Evolutionary conservation across 2,797 vertebrate species (phyloP).

Genomic region (Mus minutoides): DNA sequence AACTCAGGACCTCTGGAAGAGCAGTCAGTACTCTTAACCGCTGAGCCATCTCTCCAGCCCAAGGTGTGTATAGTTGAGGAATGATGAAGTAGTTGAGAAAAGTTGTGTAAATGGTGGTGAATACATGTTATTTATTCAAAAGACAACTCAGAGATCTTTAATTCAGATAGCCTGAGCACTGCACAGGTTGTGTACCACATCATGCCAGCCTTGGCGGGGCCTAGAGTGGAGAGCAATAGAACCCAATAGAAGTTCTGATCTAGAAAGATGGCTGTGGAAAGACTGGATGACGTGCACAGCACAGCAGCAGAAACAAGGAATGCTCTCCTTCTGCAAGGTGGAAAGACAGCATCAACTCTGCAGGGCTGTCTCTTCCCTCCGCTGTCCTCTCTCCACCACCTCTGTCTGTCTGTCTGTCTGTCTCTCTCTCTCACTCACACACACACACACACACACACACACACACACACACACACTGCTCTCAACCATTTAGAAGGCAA

Average conservation of each 20-base stretch:
- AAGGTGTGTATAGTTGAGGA: neutral
- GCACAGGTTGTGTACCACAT: neutral
- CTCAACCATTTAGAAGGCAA: no score
- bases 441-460: neutral
- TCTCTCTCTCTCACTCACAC: no score
- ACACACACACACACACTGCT: neutral
- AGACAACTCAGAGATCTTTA: neutral
- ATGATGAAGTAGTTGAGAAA: neutral
- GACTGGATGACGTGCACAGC: neutral
- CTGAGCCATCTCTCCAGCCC: no score
- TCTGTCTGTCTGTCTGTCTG: no score
- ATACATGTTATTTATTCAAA: neutral
- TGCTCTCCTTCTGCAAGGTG: neutral
- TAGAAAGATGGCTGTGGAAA: neutral
- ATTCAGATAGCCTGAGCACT: neutral
- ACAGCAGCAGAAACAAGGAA: neutral
- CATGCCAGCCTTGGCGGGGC: neutral
- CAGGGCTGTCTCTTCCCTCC: neutral
- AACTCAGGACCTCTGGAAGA: no score
- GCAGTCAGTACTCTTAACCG: no score
- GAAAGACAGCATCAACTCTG: neutral
- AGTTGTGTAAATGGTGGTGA: neutral
- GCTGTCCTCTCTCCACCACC: no score
- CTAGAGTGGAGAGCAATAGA: neutral
- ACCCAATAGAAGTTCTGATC: neutral